Percentiles rank a stretch among this genome's conserved stretches.
Evolutionary conservation across 2,113 vertebrate species (phyloP).

Genomic region (Lamprologus speciosus): DNA sequence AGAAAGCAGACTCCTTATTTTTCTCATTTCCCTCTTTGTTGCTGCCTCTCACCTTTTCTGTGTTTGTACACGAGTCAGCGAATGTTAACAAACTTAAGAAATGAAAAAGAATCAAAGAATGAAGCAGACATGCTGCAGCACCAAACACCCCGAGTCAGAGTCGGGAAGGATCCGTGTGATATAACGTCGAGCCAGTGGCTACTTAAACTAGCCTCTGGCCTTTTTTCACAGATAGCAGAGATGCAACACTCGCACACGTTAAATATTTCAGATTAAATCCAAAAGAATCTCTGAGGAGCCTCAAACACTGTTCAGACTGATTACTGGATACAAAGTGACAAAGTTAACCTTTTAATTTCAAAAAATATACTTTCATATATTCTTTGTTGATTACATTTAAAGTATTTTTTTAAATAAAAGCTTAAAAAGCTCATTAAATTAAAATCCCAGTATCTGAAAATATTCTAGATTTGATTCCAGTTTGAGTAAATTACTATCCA

Average conservation of each 20-base stretch:
- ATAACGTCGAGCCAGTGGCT: fast-evolving
- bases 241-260: background rate
- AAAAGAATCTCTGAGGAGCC: background rate
- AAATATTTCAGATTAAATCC: background rate
- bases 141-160: background rate
- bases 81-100: background rate
- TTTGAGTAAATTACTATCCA: background rate
- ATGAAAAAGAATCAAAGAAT: background rate
- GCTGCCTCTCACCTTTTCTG: background rate
- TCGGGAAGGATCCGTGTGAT: background rate
- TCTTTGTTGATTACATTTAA: background rate
- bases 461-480: background rate
- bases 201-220: background rate
- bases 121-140: background rate
- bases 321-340: background rate
- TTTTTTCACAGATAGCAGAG: background rate
- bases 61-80: background rate
- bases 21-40: background rate
- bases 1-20: background rate
- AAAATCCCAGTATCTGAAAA: fast-evolving
- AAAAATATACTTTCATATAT: background rate
- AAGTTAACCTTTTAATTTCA: background rate
- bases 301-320: background rate
- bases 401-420: background rate
- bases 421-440: background rate